phyloP scores from a whole-genome alignment of 2,797 vertebrate genomes.

The Sphenodon punctatus region DNA sequence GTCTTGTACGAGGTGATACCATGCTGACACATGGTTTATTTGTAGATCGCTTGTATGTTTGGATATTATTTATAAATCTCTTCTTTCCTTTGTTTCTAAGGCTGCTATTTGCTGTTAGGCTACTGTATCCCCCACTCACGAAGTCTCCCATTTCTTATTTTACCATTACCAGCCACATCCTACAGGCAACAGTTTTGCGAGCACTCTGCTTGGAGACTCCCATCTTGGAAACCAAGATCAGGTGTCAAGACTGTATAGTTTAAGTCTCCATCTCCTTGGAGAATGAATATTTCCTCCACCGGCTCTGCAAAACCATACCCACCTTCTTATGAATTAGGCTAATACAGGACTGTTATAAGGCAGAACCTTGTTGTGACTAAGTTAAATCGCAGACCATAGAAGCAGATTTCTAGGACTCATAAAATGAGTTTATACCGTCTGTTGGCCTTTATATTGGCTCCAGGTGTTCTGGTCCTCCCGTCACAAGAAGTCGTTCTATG shows the following conservation, averaged over 20 bases:
- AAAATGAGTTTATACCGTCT: slow-evolving; percentile 20
- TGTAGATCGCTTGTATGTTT: not conserved
- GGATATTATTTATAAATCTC: not conserved
- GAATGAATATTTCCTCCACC: slow-evolving; percentile 5
- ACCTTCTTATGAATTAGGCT: not conserved
- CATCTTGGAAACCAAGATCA: not conserved
- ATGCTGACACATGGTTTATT: not conserved
- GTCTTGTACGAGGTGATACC: not conserved
- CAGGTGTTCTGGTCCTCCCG: not conserved
- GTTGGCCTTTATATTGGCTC: not conserved
- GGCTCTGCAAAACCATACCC: not conserved
- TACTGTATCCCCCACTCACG: not conserved
- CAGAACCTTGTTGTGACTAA: slow-evolving; percentile 9
- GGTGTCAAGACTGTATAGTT: not conserved
- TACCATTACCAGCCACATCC: not conserved
- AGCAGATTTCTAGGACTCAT: slow-evolving; percentile 24
- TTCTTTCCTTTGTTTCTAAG: not conserved
- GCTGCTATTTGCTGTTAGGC: not conserved
- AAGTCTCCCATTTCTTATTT: not conserved
- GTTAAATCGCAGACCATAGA: slow-evolving; percentile 23
- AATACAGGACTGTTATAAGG: not conserved
- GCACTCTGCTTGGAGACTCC: not conserved
- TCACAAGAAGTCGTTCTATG: not conserved
- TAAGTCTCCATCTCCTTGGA: slow-evolving; percentile 2
- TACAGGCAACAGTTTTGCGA: not conserved